A percentile compares a stretch with the other conserved stretches of the same genome.
These are phyloP conservation scores for Neoniphon sammara DNA, from an alignment of 2,797 vertebrate genomes.

Conservation along the genomic window DNA sequence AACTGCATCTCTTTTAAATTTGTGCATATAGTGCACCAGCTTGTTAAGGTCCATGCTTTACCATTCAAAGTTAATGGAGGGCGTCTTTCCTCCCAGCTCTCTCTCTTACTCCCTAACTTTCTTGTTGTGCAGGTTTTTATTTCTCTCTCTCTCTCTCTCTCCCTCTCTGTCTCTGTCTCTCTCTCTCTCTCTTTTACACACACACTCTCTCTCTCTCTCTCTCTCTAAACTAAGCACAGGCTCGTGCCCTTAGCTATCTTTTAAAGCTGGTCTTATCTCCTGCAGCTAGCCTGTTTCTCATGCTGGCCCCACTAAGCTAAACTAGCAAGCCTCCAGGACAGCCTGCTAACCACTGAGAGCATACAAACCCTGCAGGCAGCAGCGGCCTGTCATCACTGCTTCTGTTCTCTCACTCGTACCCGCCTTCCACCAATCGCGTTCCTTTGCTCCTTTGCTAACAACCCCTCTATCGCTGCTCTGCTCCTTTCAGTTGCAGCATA, in stretches of 20 bases:
- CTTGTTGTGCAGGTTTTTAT: conserved; percentile 18
- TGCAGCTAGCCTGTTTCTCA: conserved; percentile 31
- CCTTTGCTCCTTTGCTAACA: conserved; percentile 17
- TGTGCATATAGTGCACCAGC: conserved; percentile 6
- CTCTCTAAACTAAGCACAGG: neutral
- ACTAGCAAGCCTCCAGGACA: conserved; percentile 27
- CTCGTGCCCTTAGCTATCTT: conserved; percentile 3
- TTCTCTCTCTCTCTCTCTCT: neutral
- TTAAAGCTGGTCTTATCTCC: neutral
- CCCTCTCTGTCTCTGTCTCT: no score
- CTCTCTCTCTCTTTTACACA: no score
- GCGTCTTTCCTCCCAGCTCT: conserved; percentile 8
- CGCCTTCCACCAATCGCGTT: conserved; percentile 28
- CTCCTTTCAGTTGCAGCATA: neutral
- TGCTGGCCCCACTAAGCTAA: conserved; percentile 46
- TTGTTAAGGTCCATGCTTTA: neutral
- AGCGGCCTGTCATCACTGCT: conserved; percentile 54
- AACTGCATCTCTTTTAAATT: conserved; percentile 22
- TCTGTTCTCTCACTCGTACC: conserved; percentile 12
- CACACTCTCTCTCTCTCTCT: no score
- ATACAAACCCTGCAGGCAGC: conserved; percentile 40
- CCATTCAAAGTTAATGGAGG: conserved; percentile 14
- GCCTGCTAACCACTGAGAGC: conserved; percentile 30
- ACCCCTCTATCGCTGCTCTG: conserved; percentile 3
- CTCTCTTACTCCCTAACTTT: neutral